A percentile compares a stretch with the other conserved stretches of the same genome.
Conservation (phyloP, 2,113 vertebrate genomes). For the Odontesthes bonariensis region DNA sequence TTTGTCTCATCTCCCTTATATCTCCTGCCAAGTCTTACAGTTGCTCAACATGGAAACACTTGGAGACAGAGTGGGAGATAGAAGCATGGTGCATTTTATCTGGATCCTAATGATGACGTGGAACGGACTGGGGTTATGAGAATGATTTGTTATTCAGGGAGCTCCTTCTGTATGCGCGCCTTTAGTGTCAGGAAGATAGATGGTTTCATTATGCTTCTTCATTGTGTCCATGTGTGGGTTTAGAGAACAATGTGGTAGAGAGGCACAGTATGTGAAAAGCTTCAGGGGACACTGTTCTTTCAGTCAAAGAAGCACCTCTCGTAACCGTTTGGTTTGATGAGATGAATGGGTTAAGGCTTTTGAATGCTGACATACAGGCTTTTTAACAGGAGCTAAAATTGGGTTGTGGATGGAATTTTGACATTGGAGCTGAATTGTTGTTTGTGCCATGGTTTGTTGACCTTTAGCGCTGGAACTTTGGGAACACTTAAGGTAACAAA, state of each 20-base stretch:
- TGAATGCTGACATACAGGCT: background rate
- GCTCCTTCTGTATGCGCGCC: conserved; percentile 52
- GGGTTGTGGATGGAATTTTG: background rate
- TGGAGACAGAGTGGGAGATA: background rate
- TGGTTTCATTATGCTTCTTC: conserved; percentile 62
- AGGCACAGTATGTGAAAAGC: conserved; percentile 9
- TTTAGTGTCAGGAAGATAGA: conserved; percentile 70
- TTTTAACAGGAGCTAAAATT: conserved; percentile 10
- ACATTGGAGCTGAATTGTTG: conserved; percentile 5
- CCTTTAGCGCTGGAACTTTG: background rate
- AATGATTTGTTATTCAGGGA: conserved; percentile 61
- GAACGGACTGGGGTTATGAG: conserved; percentile 43
- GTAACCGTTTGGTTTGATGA: conserved; percentile 30
- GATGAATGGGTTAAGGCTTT: conserved; percentile 3
- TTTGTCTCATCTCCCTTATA: conserved; percentile 61
- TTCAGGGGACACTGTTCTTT: conserved; percentile 15
- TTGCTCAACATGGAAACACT: conserved; percentile 42
- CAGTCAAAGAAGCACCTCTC: conserved; percentile 4
- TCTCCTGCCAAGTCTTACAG: conserved; percentile 57
- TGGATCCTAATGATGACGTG: conserved; percentile 26
- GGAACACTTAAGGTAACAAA: conserved; percentile 11
- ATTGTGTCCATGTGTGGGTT: conserved; percentile 68
- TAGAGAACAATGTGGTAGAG: conserved; percentile 27
- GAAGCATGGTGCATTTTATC: conserved; percentile 30
- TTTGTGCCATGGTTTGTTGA: no score